These are phyloP conservation scores for Heliangelus exortis DNA, from an alignment of 2,797 vertebrate species.

Conservation along the genomic window DNA sequence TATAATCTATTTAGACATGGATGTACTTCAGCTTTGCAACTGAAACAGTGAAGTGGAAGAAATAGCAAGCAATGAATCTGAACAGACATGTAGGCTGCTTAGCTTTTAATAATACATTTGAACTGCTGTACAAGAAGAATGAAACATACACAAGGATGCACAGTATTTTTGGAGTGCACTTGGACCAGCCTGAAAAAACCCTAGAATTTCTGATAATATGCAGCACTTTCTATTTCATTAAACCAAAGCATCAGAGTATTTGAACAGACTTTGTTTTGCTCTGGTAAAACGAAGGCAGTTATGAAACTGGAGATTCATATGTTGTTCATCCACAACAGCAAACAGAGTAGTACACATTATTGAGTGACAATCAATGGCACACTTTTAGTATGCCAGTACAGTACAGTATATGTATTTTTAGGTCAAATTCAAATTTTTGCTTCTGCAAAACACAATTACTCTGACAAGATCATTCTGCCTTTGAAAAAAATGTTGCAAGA, in stretches of 20 bases:
- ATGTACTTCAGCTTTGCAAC: background rate
- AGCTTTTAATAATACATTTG: conserved; percentile 13
- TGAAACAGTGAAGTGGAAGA: background rate
- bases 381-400: background rate
- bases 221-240: background rate
- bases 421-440: background rate
- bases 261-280: background rate
- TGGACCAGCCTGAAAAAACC: background rate
- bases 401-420: background rate
- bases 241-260: background rate
- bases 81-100: background rate
- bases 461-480: background rate
- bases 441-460: background rate
- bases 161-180: background rate
- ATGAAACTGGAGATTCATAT: background rate
- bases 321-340: background rate
- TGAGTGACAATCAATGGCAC: background rate
- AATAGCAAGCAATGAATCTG: background rate
- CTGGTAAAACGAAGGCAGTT: background rate
- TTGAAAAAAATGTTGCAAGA: background rate
- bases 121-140: background rate
- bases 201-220: background rate
- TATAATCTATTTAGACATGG: background rate
- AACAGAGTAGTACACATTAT: background rate
- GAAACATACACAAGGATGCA: background rate